Percentiles rank a stretch among this genome's conserved stretches.
phyloP scores from a whole-genome alignment of 2,888 invertebrate species.

The Achlya flavicornis region DNA sequence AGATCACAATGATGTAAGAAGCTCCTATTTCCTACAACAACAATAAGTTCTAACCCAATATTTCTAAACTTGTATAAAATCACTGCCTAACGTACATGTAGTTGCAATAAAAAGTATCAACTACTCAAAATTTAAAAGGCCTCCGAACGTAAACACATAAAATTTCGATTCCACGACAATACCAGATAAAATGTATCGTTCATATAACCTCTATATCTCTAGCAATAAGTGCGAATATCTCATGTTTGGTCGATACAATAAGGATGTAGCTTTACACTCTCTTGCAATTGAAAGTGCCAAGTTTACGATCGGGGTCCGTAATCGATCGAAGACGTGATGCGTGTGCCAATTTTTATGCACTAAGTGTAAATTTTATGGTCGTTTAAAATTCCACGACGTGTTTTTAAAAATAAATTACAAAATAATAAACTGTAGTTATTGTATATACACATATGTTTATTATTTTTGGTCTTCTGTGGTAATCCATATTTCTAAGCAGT shows the following conservation, averaged over 20 bases:
- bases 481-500: too few species aligned
- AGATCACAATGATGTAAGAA: too few species aligned
- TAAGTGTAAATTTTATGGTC: slow-evolving; percentile 41
- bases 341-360: slow-evolving; percentile 36
- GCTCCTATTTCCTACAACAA: too few species aligned
- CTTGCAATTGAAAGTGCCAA: slow-evolving; percentile 39
- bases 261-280: not conserved
- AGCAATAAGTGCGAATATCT: not conserved
- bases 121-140: slow-evolving; percentile 26
- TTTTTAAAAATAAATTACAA: not conserved
- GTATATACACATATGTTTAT: too few species aligned
- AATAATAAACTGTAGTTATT: not conserved
- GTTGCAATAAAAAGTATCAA: slow-evolving; percentile 20
- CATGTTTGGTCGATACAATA: not conserved
- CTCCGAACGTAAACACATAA: slow-evolving; percentile 30
- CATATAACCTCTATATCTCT: slow-evolving; percentile 15
- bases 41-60: too few species aligned
- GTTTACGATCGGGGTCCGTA: slow-evolving; percentile 59
- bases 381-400: slow-evolving; percentile 35
- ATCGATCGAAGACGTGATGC: slow-evolving; percentile 58
- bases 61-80: slow-evolving; percentile 16
- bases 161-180: slow-evolving; percentile 33
- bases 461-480: too few species aligned
- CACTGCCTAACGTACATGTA: slow-evolving; percentile 30
- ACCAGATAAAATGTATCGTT: not conserved